phyloP scores from a whole-genome alignment of 2,113 vertebrate species.

The Rousettus leschenaultii region DNA sequence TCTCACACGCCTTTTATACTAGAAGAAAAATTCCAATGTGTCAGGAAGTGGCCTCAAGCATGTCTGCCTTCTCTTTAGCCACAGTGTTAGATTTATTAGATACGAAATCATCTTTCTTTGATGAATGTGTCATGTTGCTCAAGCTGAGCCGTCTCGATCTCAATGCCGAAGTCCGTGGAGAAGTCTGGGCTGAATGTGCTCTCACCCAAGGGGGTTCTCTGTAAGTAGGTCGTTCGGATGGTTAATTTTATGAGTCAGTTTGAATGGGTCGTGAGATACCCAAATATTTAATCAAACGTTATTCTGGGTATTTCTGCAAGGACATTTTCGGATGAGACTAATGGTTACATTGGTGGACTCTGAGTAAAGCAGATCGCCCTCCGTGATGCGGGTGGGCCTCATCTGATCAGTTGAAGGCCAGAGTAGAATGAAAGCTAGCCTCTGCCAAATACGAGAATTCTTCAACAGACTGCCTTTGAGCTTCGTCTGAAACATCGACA shows the following conservation, averaged over 20 bases:
- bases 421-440: not conserved
- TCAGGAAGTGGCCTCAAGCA: not conserved
- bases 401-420: not conserved
- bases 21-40: not conserved
- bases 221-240: not conserved
- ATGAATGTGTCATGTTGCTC: not conserved
- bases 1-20: not conserved
- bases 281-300: not conserved
- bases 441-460: not conserved
- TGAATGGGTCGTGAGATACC: not conserved
- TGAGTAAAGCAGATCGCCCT: not conserved
- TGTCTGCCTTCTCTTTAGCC: not conserved
- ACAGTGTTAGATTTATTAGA: not conserved
- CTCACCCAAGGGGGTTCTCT: not conserved
- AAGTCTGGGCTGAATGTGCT: too few relatives aligned
- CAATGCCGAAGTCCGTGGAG: rapidly evolving
- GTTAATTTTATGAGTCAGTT: not conserved
- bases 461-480: not conserved
- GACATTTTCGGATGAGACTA: not conserved
- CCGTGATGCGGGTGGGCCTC: not conserved
- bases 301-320: not conserved
- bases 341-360: not conserved
- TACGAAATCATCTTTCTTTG: not conserved
- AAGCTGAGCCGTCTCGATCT: not conserved
- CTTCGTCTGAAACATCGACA: not conserved